phyloP scores from a whole-genome alignment of 2,888 invertebrate species.

The Cantharis flavilabris region DNA sequence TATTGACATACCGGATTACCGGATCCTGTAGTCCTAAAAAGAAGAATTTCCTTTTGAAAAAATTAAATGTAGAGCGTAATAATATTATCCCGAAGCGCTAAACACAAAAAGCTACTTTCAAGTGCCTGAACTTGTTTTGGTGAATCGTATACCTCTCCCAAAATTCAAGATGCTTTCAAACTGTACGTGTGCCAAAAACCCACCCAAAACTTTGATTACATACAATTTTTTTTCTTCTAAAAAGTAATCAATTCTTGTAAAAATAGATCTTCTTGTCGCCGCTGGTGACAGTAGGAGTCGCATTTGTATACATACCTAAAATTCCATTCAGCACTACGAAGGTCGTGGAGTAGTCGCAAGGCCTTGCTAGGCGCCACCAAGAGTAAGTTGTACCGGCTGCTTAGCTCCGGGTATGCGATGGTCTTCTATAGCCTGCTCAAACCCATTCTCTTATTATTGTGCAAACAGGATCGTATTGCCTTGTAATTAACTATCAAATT shows the following conservation, averaged over 20 bases:
- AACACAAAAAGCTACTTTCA: neutral
- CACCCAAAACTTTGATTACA: neutral
- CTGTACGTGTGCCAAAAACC: neutral
- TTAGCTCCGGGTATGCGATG: neutral
- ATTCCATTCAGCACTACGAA: constrained; percentile 38
- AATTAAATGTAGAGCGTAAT: too few relatives aligned
- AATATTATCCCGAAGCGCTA: too few relatives aligned
- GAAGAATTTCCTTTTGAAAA: too few relatives aligned
- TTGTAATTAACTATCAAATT: neutral
- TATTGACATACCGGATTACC: neutral
- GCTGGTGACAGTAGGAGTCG: constrained; percentile 34
- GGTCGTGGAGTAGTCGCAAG: constrained; percentile 40
- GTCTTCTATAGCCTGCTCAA: neutral
- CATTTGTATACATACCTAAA: constrained; percentile 34
- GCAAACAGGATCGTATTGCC: neutral
- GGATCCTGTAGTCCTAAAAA: neutral
- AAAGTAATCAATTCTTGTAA: neutral
- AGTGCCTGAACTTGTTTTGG: neutral
- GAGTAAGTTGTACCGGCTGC: constrained; percentile 26
- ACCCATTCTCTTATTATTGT: neutral
- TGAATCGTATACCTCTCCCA: neutral
- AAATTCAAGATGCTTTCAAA: neutral
- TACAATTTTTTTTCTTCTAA: neutral
- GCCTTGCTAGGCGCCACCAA: constrained; percentile 40
- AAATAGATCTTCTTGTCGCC: constrained; percentile 28